phyloP scores from a whole-genome alignment of 2,888 invertebrate species.

The Troides helena region DNA sequence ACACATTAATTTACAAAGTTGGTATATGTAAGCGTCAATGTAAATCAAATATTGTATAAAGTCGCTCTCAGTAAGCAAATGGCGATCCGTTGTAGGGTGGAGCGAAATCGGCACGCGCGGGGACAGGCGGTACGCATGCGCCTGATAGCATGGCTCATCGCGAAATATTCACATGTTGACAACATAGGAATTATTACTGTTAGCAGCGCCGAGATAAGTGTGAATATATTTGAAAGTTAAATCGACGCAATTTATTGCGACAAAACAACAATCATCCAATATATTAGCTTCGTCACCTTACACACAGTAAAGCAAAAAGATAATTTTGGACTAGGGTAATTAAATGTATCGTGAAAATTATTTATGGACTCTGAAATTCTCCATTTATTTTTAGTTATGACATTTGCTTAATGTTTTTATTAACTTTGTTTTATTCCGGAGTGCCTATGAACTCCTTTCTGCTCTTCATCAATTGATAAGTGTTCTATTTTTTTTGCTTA shows the following conservation, averaged over 20 bases:
- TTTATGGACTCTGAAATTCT: constrained; percentile 19
- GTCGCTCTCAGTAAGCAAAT: constrained; percentile 34
- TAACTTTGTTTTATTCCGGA: background rate
- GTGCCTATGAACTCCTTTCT: background rate
- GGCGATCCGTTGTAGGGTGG: constrained; percentile 33
- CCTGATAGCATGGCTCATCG: constrained; percentile 66
- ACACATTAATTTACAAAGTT: background rate
- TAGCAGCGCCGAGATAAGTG: constrained; percentile 26
- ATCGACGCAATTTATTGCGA: background rate
- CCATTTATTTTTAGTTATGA: constrained; percentile 2
- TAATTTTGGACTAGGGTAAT: background rate
- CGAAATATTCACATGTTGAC: constrained; percentile 75
- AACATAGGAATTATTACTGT: constrained; percentile 72
- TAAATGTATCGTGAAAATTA: constrained; percentile 13
- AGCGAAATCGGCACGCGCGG: constrained; percentile 60
- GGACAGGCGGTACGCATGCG: constrained; percentile 63
- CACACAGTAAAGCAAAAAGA: no score
- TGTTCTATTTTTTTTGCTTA: no score
- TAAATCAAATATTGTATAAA: constrained; percentile 42
- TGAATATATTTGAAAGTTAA: background rate
- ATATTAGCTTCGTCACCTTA: background rate
- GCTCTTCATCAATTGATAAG: background rate
- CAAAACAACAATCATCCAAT: background rate
- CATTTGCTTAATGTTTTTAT: background rate
- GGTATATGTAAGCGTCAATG: constrained; percentile 52